Conservation (phyloP, 2,797 vertebrate genomes). For the Esox masquinongy region DNA sequence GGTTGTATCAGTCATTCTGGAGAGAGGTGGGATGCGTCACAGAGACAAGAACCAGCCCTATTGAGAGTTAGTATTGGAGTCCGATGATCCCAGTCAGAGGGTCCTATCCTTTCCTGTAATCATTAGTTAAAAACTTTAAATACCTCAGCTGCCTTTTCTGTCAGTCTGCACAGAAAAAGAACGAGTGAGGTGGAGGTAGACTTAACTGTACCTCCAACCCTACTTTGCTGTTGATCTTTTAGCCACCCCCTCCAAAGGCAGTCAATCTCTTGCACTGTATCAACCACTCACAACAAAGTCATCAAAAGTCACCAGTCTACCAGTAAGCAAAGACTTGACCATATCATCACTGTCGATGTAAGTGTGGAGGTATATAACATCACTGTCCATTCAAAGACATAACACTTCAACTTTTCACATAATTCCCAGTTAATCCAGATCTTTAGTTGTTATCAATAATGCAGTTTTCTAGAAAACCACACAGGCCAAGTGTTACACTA, state of each 20-base stretch:
- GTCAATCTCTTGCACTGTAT: not conserved
- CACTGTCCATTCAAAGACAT: not conserved
- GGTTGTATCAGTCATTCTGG: not conserved
- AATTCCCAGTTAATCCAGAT: not conserved
- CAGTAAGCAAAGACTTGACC: not conserved
- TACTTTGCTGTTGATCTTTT: not conserved
- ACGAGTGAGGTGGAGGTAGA: not conserved
- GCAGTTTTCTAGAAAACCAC: not conserved
- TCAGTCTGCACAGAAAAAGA: slow-evolving; percentile 5
- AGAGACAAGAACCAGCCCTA: not conserved
- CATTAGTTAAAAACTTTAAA: slow-evolving; percentile 40
- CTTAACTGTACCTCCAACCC: not conserved
- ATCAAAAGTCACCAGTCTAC: not conserved
- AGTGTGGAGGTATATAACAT: not conserved
- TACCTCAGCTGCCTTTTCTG: slow-evolving; percentile 24
- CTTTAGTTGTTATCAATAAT: not conserved
- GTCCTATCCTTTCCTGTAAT: slow-evolving; percentile 26
- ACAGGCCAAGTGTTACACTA: too few species aligned
- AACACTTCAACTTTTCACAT: not conserved
- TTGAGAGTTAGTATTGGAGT: slow-evolving; percentile 15
- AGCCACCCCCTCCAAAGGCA: not conserved
- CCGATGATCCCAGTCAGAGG: slow-evolving; percentile 29
- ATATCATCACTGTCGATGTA: not conserved
- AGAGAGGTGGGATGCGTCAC: not conserved
- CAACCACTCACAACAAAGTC: not conserved